A percentile compares a stretch with the other conserved stretches of the same genome.
phyloP scores from a whole-genome alignment of 2,797 vertebrate species.

The Phoebastria nigripes region DNA sequence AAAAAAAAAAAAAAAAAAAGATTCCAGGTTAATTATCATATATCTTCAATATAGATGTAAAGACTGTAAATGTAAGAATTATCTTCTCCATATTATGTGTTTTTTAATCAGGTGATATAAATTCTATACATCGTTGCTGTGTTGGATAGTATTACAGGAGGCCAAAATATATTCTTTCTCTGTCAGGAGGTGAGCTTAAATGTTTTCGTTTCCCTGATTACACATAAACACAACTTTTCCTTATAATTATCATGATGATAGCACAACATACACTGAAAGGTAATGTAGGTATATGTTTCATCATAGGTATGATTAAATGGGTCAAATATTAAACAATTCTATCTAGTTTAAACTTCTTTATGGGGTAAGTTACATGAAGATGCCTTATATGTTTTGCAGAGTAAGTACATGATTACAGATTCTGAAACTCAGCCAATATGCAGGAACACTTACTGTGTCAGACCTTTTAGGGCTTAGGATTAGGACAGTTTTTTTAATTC shows the following conservation, averaged over 20 bases:
- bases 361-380: background rate
- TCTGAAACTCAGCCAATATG: background rate
- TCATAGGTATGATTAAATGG: background rate
- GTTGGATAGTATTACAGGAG: background rate
- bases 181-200: background rate
- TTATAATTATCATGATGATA: background rate
- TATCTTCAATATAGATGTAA: background rate
- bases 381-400: background rate
- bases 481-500: background rate
- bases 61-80: background rate
- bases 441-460: background rate
- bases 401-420: background rate
- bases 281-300: background rate
- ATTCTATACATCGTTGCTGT: background rate
- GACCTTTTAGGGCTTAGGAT: background rate
- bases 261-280: background rate
- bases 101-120: background rate
- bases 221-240: background rate
- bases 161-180: background rate
- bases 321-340: background rate
- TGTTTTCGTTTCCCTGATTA: background rate
- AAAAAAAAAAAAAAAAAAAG: background rate
- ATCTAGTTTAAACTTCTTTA: background rate
- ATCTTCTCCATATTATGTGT: background rate
- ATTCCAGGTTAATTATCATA: background rate